phyloP scores from a whole-genome alignment of 2,888 invertebrate species.

The Helobdella robusta region DNA sequence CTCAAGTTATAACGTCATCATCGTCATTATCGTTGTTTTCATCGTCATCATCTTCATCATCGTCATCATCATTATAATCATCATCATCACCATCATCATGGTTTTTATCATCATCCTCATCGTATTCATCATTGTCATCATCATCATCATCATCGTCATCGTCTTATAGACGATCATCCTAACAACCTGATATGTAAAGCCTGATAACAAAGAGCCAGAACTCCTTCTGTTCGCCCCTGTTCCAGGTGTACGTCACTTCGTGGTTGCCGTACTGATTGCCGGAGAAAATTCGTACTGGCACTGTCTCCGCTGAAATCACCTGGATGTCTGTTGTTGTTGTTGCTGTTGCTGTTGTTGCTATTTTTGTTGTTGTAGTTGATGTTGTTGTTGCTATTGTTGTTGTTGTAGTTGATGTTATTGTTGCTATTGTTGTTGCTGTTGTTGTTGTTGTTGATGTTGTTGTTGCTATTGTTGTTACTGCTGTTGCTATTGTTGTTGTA shows the following conservation, averaged over 20 bases:
- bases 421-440: too few relatives aligned
- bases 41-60: constrained; percentile 13
- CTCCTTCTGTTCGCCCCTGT: constrained; percentile 37
- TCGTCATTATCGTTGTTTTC: neutral
- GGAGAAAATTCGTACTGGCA: constrained; percentile 36
- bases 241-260: constrained; percentile 37
- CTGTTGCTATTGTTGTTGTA: too few relatives aligned
- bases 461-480: too few relatives aligned
- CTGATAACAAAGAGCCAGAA: constrained; percentile 36
- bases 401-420: too few relatives aligned
- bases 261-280: constrained; percentile 37
- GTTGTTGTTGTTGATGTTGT: too few relatives aligned
- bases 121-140: neutral
- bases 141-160: constrained; percentile 16
- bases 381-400: neutral
- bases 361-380: neutral
- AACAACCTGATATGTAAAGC: constrained; percentile 30
- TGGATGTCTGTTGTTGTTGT: constrained; percentile 27
- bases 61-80: constrained; percentile 14
- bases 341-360: neutral
- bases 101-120: neutral
- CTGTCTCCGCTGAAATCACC: constrained; percentile 35
- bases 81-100: constrained; percentile 5
- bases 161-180: neutral
- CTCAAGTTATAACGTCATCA: constrained; percentile 10